Percentiles rank a stretch among this genome's conserved stretches.
Evolutionary conservation across 2,113 vertebrate species (phyloP).

Genomic region (Cryptomyrus ogoouensis): DNA sequence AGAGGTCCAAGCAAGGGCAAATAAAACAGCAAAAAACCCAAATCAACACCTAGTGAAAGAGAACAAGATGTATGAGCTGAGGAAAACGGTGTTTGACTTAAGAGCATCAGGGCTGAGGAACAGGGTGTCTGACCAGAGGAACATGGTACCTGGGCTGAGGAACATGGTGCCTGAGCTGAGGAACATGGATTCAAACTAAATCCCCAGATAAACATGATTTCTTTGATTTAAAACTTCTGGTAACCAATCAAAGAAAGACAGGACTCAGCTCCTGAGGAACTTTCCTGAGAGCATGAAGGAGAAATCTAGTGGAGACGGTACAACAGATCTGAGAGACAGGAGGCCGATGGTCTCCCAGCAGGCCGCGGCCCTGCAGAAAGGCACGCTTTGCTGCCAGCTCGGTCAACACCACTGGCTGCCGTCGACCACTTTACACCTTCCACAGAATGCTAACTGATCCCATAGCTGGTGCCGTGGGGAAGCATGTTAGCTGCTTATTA

Average conservation of each 20-base stretch:
- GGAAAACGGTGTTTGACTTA: neutral
- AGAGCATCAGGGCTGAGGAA: neutral
- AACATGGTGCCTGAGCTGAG: neutral
- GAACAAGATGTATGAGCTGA: neutral
- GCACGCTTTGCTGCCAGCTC: neutral
- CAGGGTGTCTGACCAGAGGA: neutral
- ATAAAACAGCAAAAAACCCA: neutral
- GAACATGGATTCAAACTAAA: neutral
- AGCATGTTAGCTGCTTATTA: neutral
- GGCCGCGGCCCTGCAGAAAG: neutral
- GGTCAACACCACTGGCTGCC: neutral
- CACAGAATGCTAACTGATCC: neutral
- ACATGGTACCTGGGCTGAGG: neutral
- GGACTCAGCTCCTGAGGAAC: neutral
- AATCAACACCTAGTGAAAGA: neutral
- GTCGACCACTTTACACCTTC: neutral
- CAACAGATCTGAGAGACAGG: neutral
- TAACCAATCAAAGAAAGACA: neutral
- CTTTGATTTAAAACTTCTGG: neutral
- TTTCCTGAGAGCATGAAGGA: neutral
- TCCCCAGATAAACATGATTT: neutral
- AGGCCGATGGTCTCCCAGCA: neutral
- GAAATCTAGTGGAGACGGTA: neutral
- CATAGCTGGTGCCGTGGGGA: neutral
- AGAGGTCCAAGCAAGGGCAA: neutral